These are phyloP conservation scores for Pholis gunnellus DNA, from an alignment of 2,113 vertebrate genomes.

Conservation along the genomic window DNA sequence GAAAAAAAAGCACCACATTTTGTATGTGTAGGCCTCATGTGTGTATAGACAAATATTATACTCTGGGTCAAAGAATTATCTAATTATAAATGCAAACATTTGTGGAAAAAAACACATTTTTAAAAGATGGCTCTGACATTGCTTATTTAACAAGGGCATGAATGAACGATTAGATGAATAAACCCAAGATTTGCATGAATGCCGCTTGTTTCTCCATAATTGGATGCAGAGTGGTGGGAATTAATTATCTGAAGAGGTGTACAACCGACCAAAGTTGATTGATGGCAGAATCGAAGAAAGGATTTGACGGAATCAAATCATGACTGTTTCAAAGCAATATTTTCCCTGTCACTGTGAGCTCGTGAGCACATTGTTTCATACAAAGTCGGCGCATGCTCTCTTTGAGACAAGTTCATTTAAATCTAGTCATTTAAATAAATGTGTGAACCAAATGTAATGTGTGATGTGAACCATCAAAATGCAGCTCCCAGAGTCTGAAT, in stretches of 20 bases:
- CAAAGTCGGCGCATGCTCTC: not conserved
- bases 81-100: no score
- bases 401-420: not conserved
- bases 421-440: not conserved
- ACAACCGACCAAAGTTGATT: not conserved
- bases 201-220: no score
- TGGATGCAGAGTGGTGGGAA: not conserved
- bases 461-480: constrained; percentile 8
- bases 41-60: no score
- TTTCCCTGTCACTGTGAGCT: not conserved
- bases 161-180: no score
- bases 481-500: not conserved
- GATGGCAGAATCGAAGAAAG: not conserved
- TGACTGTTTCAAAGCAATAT: not conserved
- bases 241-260: not conserved
- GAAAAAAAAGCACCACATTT: not conserved
- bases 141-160: no score
- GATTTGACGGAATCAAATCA: not conserved
- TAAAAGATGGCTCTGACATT: no score
- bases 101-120: no score
- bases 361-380: not conserved
- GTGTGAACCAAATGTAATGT: constrained; percentile 1
- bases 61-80: no score
- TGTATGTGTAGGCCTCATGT: not conserved
- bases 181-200: no score